A percentile compares a stretch with the other conserved stretches of the same genome.
phyloP scores from a whole-genome alignment of 2,113 vertebrate species.

The Tachuris rubrigastra region DNA sequence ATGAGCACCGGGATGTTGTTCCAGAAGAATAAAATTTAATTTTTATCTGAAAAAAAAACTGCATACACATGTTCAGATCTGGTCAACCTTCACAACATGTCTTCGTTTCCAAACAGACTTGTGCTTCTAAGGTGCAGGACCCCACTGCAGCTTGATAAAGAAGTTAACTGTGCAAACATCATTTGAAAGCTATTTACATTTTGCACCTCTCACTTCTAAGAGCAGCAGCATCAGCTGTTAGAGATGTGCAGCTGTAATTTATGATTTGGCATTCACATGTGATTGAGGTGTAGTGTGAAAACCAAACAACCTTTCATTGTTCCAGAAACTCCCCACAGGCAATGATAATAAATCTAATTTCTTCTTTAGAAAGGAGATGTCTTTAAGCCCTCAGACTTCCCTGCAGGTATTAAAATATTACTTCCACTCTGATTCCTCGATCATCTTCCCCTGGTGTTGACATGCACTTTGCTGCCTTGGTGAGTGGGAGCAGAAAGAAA shows the following conservation, averaged over 20 bases:
- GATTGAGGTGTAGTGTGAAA: constrained; percentile 42
- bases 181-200: constrained; percentile 49
- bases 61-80: constrained; percentile 58
- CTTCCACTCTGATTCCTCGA: constrained; percentile 55
- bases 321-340: constrained; percentile 20
- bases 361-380: constrained; percentile 14
- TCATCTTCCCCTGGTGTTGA: constrained; percentile 1
- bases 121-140: constrained; percentile 31
- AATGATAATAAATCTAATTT: constrained; percentile 38
- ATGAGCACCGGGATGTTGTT: not conserved
- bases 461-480: not conserved
- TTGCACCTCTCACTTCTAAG: not conserved
- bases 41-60: constrained; percentile 47
- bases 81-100: constrained; percentile 55
- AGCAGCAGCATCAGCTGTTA: constrained; percentile 24
- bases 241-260: not conserved
- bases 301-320: not conserved
- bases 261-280: constrained; percentile 36
- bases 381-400: not conserved
- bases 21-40: constrained; percentile 66
- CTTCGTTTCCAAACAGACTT: constrained; percentile 20
- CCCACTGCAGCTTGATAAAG: not conserved
- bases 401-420: constrained; percentile 42
- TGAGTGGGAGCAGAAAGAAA: not conserved
- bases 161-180: constrained; percentile 15